A percentile compares a stretch with the other conserved stretches of the same genome.
Conservation (phyloP, 2,797 vertebrate species). For the Darevskia nairensis region DNA sequence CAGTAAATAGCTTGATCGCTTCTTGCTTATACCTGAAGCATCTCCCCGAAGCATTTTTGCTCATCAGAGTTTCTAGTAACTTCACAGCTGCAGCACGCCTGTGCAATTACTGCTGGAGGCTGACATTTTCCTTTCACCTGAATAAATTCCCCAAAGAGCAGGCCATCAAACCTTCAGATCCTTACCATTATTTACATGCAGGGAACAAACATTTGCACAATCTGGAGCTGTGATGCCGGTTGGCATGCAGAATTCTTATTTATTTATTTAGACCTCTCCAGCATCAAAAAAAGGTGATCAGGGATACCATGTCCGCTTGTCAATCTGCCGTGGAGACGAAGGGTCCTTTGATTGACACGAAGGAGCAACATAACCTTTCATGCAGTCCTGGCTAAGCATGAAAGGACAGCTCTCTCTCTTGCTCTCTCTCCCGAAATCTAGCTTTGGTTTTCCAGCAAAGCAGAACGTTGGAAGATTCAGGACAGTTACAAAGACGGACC, state of each 20-base stretch:
- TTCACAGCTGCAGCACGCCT: slow-evolving; percentile 65
- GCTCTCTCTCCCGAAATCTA: not conserved
- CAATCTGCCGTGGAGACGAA: not conserved
- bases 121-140: slow-evolving; percentile 75
- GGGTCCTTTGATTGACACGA: not conserved
- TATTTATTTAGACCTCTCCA: not conserved
- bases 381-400: not conserved
- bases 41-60: slow-evolving; percentile 38
- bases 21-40: not conserved
- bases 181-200: slow-evolving; percentile 66
- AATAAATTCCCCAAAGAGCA: slow-evolving; percentile 62
- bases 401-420: not conserved
- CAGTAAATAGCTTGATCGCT: not conserved
- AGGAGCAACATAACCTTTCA: not conserved
- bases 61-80: slow-evolving; percentile 40
- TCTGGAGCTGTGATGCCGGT: slow-evolving; percentile 24
- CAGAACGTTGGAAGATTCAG: too few relatives aligned
- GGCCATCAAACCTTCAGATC: slow-evolving; percentile 70
- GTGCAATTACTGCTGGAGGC: slow-evolving; percentile 70
- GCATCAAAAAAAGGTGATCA: not conserved
- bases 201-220: slow-evolving; percentile 57
- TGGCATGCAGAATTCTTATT: slow-evolving; percentile 2
- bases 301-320: not conserved
- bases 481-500: too few relatives aligned
- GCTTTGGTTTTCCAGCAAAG: not conserved